These are phyloP conservation scores for Caracal caracal DNA, from an alignment of 2,113 vertebrate species.

Conservation along the genomic window DNA sequence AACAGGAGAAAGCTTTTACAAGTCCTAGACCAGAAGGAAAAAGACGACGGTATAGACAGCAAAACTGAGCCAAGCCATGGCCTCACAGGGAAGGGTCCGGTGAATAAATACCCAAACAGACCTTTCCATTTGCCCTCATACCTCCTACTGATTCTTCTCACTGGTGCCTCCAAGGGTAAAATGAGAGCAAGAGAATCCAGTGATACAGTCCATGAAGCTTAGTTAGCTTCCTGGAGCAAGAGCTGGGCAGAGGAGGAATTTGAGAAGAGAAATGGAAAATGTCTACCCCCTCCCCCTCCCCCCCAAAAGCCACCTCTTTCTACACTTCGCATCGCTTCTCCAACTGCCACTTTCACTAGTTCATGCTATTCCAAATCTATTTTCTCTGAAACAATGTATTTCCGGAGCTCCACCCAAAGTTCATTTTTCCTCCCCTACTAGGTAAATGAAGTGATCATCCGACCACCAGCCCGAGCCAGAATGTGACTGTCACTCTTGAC, in stretches of 20 bases:
- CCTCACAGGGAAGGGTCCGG: background rate
- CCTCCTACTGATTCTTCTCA: background rate
- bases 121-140: background rate
- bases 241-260: background rate
- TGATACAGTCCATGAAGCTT: background rate
- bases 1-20: background rate
- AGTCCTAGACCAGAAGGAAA: background rate
- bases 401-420: background rate
- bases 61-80: background rate
- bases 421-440: background rate
- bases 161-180: background rate
- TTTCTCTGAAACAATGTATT: slow-evolving; percentile 7
- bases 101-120: slow-evolving; percentile 10
- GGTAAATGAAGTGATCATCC: background rate
- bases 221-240: background rate
- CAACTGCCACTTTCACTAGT: background rate
- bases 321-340: background rate
- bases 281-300: background rate
- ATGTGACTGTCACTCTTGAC: background rate
- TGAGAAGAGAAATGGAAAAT: background rate
- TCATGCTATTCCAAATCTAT: background rate
- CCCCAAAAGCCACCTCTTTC: background rate
- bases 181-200: background rate
- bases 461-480: background rate
- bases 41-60: background rate